Evolutionary conservation across 2,113 vertebrate species (phyloP).

Genomic region (Otis tarda): DNA sequence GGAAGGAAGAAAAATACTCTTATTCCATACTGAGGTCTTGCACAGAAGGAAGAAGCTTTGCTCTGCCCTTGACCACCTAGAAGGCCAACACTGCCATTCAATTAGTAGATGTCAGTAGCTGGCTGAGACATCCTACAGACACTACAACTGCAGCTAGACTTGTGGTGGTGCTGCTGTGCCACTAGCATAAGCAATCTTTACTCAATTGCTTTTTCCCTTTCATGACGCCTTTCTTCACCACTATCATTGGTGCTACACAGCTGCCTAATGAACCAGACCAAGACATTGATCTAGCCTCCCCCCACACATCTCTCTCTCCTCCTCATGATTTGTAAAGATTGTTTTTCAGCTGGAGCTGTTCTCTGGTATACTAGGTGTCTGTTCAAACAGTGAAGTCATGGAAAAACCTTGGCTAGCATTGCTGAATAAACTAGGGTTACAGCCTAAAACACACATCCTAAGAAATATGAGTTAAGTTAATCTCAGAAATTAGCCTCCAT

Average conservation of each 20-base stretch:
- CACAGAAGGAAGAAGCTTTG: neutral
- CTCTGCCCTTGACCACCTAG: neutral
- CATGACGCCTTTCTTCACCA: neutral
- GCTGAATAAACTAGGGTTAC: neutral
- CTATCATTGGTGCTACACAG: neutral
- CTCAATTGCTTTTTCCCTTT: neutral
- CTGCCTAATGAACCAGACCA: neutral
- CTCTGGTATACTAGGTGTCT: neutral
- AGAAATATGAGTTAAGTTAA: neutral
- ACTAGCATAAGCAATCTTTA: neutral
- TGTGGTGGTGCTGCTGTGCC: neutral
- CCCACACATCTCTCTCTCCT: neutral
- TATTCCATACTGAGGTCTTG: neutral
- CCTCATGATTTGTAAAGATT: fast-evolving
- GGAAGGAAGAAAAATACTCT: neutral
- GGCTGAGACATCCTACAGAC: neutral
- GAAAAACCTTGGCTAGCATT: neutral
- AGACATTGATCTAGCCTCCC: neutral
- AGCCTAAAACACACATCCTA: neutral
- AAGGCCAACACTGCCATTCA: neutral
- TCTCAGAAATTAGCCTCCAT: neutral
- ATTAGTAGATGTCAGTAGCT: neutral
- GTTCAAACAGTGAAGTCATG: neutral
- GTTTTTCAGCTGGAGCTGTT: neutral
- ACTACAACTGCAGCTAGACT: neutral